Base-by-base conservation (phyloP, 2,888 invertebrate genomes). In the Monoplex corrugatus region DNA sequence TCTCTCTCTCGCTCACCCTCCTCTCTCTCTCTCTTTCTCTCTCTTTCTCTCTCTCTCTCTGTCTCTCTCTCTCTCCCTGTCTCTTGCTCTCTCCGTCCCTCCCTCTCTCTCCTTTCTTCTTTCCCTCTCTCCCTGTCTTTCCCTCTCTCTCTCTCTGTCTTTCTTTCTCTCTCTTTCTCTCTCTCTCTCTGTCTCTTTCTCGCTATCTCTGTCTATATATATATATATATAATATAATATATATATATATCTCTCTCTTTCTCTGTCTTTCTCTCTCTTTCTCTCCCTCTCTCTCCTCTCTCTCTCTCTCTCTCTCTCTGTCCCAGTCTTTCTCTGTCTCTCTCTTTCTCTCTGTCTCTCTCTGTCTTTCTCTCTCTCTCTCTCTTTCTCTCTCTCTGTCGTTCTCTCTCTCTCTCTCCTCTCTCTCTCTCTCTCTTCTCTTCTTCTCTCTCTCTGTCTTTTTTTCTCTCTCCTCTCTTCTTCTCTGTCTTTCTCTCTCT, bases 71-170 rank as follows among this genome's bases (percentile, higher is more conserved):
- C 86, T 86, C 68, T 84, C 68, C 63, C 40, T 86, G 23, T 38
- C 38, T 86, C 85, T 85, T 16, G 13, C 57, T 85, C 85, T 85
- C 57, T 50, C 57, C 45, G 45, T 85, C 57, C 45, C 86, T 86
- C 68, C 38, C 68, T 86, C 86, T 86, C 40, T 35, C 68, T 43
- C 68, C 63, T 23, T 35, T n/a, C 63, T 38, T 68, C 68, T 68
- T 10, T 86, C 57, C 23, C 32, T 40, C 38, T 86, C 63, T 57
- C n/a, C 32, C 32, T 40, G 35, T 63, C 68, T 38, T 10, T 57
- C 68, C 28, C 68, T 68, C 68, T 68, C 35, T 84, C 50, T 84
- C 35, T 43, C 43, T 83, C 83, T 35, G 6, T 50, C 50, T 50
- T 16, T 50, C 50, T 50, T 16, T 50, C 50, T 50, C 50, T 50